Evolutionary conservation across 1,140 invertebrate genomes (phyloP), one percentile per base, ranked within the genome.

Genomic region (Drosophila kanapiae): DNA sequence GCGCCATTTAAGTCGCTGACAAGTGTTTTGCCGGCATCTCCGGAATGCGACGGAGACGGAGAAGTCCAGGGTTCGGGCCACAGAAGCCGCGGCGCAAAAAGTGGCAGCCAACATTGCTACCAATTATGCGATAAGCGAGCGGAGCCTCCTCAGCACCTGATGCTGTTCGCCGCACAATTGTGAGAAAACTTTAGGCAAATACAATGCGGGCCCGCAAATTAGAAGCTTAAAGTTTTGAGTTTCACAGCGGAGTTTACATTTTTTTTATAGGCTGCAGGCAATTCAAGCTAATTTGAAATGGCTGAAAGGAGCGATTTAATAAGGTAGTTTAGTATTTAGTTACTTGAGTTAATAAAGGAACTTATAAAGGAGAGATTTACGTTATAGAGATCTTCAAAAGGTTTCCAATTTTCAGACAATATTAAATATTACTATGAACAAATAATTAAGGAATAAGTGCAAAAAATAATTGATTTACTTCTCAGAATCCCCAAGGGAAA

Each of bases 1-100:
- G 85, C 84, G 84, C 84, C 84, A 88, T 87, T 87, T 87, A 87
- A 87, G 84, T 84, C 84, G 84, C 84, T 88, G 84, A 87, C 84
- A 87, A 87, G 84, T 87, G 84, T 87, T 87, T 87, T 87, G 85
- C 84, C 84, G 84, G 84, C 84, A 87, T 87, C 56, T 78, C 58
- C 77, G 84, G 84, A 87, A 87, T 87, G 85, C 84, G 81, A 58
- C 49, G 74, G 70, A 47, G 56, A 47, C 61, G 61, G 59, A 65
- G 60, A 54, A 48, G 35, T n/a, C 65, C 61, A 40, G 65, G 65
- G 35, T 40, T 23, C 47, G 64, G 23, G 65, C 61, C 68, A 72
- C 70, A 61, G 76, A 72, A 82, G 75, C 75, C 51, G 63, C 83
- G 65, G 72, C 84, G 72, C 84, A 90, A 88, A 87, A 87, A 87